Evolutionary conservation across 2,797 vertebrate species (phyloP), one percentile per base, ranked within the genome.

Genomic region (Arrhamphus sclerolepis): DNA sequence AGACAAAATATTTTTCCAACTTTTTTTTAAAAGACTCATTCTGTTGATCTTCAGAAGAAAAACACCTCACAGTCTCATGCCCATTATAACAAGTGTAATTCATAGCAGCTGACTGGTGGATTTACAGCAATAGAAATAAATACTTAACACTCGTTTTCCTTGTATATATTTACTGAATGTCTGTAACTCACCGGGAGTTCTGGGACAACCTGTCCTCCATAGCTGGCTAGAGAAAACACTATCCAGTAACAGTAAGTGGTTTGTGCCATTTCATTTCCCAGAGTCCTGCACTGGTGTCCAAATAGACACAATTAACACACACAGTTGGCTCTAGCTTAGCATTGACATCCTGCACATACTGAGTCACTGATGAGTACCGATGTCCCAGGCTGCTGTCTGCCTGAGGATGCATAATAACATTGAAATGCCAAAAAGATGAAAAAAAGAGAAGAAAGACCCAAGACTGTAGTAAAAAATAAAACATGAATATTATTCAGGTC

Each of bases 281-380:
- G 47, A 74, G 41, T 79, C 55, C 63, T 53, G 48, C 50, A 46
- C n/a, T 52, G 7, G 41, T 61, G 56, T 80, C 58, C 58, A 76
- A 74, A 72, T 11, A 83, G 67, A 82, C 73, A 82, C 68, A 75
- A 79, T 81, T 76, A 85, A 62, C 60, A 42, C 69, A 81, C 47
- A 61, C 53, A 60, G 62, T 65, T 58, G 70, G 77, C 44, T 80
- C 54, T 68, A 78, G 65, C 61, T 78, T 80, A 75, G 70, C 63
- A 49, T 60, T 18, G 73, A 17, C 77, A 56, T 82, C 53, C 59
- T 63, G 75, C 69, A 62, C 56, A 63, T 59, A 43, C 70, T 81
- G 79, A 85, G 71, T 83, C 84, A 83, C 73, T 39, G 79, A 79
- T 75, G 68, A 78, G 57, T 43, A 63, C 59, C 14, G 18, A 57